Percentiles rank a stretch among this genome's conserved stretches.
These are phyloP conservation scores for Orussus abietinus DNA, from an alignment of 1,140 invertebrate species.

Conservation along the genomic window DNA sequence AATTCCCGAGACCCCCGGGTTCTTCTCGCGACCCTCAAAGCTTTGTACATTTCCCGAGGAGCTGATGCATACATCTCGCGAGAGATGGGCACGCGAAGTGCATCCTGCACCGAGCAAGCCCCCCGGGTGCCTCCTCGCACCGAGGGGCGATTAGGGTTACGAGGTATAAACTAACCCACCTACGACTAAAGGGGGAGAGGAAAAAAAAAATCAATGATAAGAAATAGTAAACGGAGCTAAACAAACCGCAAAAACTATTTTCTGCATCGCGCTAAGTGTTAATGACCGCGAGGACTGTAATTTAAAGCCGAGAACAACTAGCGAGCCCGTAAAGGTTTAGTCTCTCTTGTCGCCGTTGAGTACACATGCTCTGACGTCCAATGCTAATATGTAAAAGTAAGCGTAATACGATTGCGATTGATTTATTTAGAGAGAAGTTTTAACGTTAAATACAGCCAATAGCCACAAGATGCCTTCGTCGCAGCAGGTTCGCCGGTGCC, in stretches of 20 bases:
- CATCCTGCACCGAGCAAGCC: too few species aligned
- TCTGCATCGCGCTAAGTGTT: slow-evolving; percentile 40
- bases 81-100: too few species aligned
- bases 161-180: neutral
- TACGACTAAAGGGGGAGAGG: slow-evolving; percentile 11
- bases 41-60: too few species aligned
- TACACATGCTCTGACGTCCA: slow-evolving; percentile 39
- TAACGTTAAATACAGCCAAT: slow-evolving; percentile 36
- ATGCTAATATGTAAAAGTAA: slow-evolving; percentile 29
- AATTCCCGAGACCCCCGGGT: too few species aligned
- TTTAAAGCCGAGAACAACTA: too few species aligned
- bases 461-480: slow-evolving; percentile 49
- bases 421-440: slow-evolving; percentile 36
- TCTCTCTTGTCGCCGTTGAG: slow-evolving; percentile 28
- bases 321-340: too few species aligned
- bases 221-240: slow-evolving; percentile 15
- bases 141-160: slow-evolving; percentile 25
- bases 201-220: slow-evolving; percentile 16
- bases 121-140: too few species aligned
- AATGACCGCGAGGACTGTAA: too few species aligned
- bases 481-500: slow-evolving; percentile 40
- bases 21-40: too few species aligned
- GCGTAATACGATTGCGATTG: slow-evolving; percentile 30
- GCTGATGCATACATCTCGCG: too few species aligned
- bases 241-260: slow-evolving; percentile 37